Evolutionary conservation across 2,888 invertebrate genomes (phyloP).

Genomic region (Monochamus alternatus): DNA sequence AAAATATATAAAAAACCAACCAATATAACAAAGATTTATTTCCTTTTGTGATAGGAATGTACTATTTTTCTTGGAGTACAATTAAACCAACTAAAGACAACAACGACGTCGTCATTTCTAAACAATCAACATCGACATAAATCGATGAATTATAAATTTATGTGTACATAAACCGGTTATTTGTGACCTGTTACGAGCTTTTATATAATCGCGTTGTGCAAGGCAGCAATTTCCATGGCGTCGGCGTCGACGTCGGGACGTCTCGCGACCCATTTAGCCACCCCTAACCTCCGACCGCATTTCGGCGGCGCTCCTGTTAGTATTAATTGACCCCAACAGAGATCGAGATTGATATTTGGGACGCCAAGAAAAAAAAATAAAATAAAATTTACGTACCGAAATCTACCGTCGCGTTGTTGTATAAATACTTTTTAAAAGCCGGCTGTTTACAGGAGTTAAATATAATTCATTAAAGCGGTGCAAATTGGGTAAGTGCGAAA

Average conservation of each 20-base stretch:
- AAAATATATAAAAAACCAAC: too few relatives aligned
- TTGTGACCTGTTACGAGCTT: background rate
- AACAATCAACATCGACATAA: background rate
- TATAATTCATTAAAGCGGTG: background rate
- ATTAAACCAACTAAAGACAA: too few relatives aligned
- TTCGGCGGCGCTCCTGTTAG: background rate
- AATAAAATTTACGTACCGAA: background rate
- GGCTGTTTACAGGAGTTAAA: background rate
- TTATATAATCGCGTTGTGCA: constrained; percentile 2
- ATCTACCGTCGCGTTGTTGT: too few relatives aligned
- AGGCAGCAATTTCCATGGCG: constrained; percentile 9
- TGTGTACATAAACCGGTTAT: background rate
- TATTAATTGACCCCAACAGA: background rate
- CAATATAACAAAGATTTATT: too few relatives aligned
- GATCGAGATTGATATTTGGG: background rate
- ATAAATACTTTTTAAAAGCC: background rate
- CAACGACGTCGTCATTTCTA: background rate
- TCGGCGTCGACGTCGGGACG: constrained; percentile 7
- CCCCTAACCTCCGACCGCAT: background rate
- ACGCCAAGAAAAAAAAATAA: background rate
- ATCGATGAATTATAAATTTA: background rate
- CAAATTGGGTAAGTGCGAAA: constrained; percentile 1
- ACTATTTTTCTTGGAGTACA: too few relatives aligned
- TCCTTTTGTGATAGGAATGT: too few relatives aligned
- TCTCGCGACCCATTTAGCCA: constrained; percentile 18